Percentiles rank a stretch among this genome's conserved stretches.
Conservation (phyloP, 2,113 vertebrate species). For the Gasterosteus nipponicus region DNA sequence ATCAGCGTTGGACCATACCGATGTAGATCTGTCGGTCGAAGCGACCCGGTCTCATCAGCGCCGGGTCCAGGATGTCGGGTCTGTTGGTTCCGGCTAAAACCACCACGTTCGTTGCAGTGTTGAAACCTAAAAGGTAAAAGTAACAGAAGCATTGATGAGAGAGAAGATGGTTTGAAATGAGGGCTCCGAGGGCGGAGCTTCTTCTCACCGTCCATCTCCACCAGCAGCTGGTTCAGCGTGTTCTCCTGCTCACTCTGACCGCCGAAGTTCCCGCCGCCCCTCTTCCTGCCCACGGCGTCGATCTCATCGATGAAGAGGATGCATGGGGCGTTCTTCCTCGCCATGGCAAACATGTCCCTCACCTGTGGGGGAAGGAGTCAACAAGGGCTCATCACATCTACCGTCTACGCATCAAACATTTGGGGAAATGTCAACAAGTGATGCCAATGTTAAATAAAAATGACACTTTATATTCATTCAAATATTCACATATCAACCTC, state of each 20-base stretch:
- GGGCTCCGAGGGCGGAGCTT: no score
- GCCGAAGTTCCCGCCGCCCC: constrained; percentile 92
- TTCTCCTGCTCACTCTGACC: constrained; percentile 97
- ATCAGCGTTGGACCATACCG: constrained; percentile 70
- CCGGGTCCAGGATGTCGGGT: constrained; percentile 94
- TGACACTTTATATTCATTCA: no score
- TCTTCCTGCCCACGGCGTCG: constrained; percentile 94
- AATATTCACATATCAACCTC: no score
- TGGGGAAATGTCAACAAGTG: no score
- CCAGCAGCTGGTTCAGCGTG: constrained; percentile 93
- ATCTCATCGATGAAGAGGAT: constrained; percentile 98
- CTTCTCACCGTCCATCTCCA: constrained; percentile 93
- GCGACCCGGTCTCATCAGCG: constrained; percentile 91
- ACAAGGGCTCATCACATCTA: no score
- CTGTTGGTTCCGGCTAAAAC: constrained; percentile 94
- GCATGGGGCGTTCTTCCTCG: constrained; percentile 94
- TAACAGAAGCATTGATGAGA: neutral
- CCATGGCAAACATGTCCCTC: constrained; percentile 91
- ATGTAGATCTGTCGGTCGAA: constrained; percentile 96
- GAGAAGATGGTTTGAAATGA: no score
- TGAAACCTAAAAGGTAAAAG: constrained; percentile 82
- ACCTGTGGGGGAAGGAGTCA: constrained; percentile 77
- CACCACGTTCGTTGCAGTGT: constrained; percentile 94
- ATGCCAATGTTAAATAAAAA: no score
- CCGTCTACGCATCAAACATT: no score